Conservation (phyloP, 2,797 vertebrate species). For the Nannoperca obscura region DNA sequence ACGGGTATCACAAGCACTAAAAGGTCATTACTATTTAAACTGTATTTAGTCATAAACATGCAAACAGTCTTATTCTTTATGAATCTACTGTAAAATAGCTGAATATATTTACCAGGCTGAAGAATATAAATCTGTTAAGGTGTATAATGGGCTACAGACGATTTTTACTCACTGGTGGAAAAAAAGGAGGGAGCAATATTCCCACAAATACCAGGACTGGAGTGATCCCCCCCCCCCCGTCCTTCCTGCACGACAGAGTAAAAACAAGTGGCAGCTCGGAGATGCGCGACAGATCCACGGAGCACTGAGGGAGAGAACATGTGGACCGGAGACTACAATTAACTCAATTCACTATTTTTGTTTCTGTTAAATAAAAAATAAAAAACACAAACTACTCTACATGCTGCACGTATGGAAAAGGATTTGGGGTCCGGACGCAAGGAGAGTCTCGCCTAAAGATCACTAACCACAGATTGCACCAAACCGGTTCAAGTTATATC, state of each 20-base stretch:
- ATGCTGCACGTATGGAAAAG: constrained; percentile 54
- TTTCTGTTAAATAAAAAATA: constrained; percentile 20
- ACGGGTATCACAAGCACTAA: neutral
- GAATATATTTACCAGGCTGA: neutral
- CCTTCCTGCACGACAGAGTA: constrained; percentile 61
- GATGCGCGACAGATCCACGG: constrained; percentile 59
- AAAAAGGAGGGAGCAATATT: neutral
- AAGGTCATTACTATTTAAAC: neutral
- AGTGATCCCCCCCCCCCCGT: constrained; percentile 42
- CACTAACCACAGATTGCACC: constrained; percentile 42
- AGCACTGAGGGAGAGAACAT: constrained; percentile 55
- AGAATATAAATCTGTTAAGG: neutral
- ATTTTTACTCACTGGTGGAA: neutral
- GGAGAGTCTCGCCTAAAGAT: constrained; percentile 54
- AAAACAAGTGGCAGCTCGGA: constrained; percentile 52
- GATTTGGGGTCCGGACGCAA: constrained; percentile 38
- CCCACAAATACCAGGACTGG: constrained; percentile 7
- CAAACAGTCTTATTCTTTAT: neutral
- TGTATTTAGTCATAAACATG: neutral
- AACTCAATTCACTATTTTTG: constrained; percentile 36
- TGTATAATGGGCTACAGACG: neutral
- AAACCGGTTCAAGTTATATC: constrained; percentile 59
- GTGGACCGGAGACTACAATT: constrained; percentile 50
- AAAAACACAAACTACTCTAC: constrained; percentile 12
- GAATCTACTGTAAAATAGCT: neutral